Percentiles rank a stretch among this genome's conserved stretches.
Conservation (phyloP, 2,113 vertebrate species). For the Rallus limicola region DNA sequence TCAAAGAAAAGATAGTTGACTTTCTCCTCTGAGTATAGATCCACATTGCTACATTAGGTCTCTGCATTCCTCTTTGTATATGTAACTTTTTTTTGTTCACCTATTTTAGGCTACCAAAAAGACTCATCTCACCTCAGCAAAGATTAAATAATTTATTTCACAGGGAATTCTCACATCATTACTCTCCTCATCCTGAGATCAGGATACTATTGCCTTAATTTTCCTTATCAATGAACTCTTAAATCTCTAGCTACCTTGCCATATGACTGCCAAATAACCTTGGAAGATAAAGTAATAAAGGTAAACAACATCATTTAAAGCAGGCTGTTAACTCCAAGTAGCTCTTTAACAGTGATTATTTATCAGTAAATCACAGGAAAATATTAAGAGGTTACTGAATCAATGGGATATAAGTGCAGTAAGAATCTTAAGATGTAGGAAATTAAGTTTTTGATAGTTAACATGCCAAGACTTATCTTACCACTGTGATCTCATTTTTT, state of each 20-base stretch:
- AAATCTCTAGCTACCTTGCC: constrained; percentile 8
- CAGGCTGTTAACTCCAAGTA: background rate
- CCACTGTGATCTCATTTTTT: background rate
- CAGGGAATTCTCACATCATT: background rate
- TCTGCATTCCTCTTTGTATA: background rate
- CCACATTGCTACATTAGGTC: background rate
- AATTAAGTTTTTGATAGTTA: background rate
- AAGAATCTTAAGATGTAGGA: constrained; percentile 6
- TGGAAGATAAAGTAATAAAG: constrained; percentile 53
- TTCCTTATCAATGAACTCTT: constrained; percentile 5
- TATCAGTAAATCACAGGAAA: constrained; percentile 44
- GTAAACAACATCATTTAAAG: constrained; percentile 35
- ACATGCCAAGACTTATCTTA: background rate
- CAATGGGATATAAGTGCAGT: background rate
- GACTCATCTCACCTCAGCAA: background rate
- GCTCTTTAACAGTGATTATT: constrained; percentile 43
- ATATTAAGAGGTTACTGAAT: constrained; percentile 9
- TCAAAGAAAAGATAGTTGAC: background rate
- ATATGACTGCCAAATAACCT: constrained; percentile 22
- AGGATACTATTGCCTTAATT: background rate
- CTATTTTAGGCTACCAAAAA: background rate
- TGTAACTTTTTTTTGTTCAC: background rate
- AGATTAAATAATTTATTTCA: background rate
- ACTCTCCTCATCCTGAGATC: background rate
- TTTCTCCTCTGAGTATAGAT: background rate